Base-by-base conservation (phyloP, 2,113 vertebrate genomes). In the Heteronetta atricapilla region DNA sequence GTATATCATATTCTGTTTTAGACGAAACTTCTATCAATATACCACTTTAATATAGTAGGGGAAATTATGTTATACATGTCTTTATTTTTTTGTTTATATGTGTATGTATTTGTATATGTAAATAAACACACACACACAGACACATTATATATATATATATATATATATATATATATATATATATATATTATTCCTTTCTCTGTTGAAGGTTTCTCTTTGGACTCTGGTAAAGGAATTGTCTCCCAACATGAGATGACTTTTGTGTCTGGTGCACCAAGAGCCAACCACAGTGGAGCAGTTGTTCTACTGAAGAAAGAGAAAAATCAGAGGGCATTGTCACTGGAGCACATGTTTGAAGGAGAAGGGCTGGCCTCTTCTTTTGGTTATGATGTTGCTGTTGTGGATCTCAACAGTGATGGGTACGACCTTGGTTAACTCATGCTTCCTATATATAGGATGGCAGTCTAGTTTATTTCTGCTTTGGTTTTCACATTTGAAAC, bases 361-460 rank as follows among this genome's bases (percentile, higher is more conserved):
- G 98, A 98, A 60, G 99, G 99, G 15, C 97, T 99, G 93, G 99
- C 98, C 8, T 99, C 99, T 59, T 99, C 99, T 1, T 99, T 99
- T 34, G 99, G 99, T 96, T 99, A 99, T 17, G 99, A 99, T 9
- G 98, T 99, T 83, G 98, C 99, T 8, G 99, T 99, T 76, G 99
- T 98, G 52, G 99, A 99, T 96, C 98, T 99, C 79, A 99, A 99
- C 82, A 97, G 84, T 46, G 99, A 99, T 10, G 98, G 98, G 99
- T 99, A 96, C 63, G 98, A 62, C 23, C 38, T 66, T 42, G 21
- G 60, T 68, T 76, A 38, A 53, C 33, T 77, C 34, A 12, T 44
- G 40, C 38, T 90, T 55, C 48, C 29, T 42, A 4, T 42, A 3
- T 15, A 20, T 53, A 34, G 66, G 31, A 26, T 3, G 26, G 36